Conservation (phyloP, 2,797 vertebrate species). For the Parambassis ranga region DNA sequence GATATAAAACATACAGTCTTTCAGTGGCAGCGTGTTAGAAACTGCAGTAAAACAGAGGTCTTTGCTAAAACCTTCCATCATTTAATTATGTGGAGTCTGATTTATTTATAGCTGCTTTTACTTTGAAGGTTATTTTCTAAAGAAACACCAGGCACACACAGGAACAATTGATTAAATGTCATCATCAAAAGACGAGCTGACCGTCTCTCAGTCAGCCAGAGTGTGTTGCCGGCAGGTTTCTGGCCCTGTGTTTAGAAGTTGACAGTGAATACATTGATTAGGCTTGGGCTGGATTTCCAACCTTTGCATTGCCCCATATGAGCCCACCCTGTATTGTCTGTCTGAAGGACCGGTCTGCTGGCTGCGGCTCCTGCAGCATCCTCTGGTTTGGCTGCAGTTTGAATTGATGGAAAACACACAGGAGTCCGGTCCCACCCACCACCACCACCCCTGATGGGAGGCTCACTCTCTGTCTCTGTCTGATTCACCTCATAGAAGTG, state of each 20-base stretch:
- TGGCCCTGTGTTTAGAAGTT: too few species aligned
- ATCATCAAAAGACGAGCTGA: conserved; percentile 26
- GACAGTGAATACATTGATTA: too few species aligned
- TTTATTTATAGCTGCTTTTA: conserved; percentile 1
- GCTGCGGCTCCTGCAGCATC: conserved; percentile 75
- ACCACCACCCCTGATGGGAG: conserved; percentile 78
- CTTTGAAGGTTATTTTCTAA: conserved; percentile 4
- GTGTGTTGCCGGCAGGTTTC: neutral
- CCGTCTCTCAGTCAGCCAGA: neutral
- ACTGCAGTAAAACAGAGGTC: neutral
- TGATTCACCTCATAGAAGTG: conserved; percentile 85
- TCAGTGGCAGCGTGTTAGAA: neutral
- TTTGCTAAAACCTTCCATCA: neutral
- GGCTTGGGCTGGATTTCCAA: conserved; percentile 5
- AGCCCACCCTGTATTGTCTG: neutral
- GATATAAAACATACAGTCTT: too few species aligned
- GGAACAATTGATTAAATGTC: conserved; percentile 80
- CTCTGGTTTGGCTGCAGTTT: conserved; percentile 70
- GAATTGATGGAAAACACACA: conserved; percentile 85
- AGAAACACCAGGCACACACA: neutral
- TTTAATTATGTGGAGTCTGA: neutral
- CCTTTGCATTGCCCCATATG: neutral
- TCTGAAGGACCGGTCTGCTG: conserved; percentile 19
- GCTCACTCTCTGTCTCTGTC: conserved; percentile 42
- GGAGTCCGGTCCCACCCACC: conserved; percentile 71